These are phyloP conservation scores for Trichogramma evanescens DNA, from an alignment of 2,888 invertebrate genomes.

Conservation along the genomic window DNA sequence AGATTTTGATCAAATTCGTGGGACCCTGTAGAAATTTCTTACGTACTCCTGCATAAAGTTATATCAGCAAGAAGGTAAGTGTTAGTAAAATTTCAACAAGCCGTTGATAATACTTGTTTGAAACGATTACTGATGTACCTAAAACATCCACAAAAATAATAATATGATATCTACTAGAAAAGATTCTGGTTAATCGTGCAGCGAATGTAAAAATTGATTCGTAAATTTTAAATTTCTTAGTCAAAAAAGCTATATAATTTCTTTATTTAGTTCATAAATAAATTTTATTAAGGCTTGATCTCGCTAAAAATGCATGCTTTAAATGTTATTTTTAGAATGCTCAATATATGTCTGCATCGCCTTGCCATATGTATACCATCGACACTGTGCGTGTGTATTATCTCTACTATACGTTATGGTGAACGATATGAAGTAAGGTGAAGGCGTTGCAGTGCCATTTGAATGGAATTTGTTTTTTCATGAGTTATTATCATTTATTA, in stretches of 20 bases:
- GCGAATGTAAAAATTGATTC: no score
- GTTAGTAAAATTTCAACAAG: slow-evolving; percentile 19
- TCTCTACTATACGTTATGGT: slow-evolving; percentile 25
- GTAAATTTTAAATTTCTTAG: no score
- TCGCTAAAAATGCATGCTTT: slow-evolving; percentile 46
- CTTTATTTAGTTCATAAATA: no score
- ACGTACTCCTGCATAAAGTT: slow-evolving; percentile 16
- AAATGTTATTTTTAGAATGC: slow-evolving; percentile 46
- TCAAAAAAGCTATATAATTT: no score
- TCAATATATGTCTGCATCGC: slow-evolving; percentile 43
- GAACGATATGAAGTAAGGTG: slow-evolving; percentile 23
- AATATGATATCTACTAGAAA: no score
- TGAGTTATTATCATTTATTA: slow-evolving; percentile 20
- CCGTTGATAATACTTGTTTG: background rate
- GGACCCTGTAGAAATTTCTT: background rate
- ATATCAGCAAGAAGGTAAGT: slow-evolving; percentile 45
- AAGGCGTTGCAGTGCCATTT: slow-evolving; percentile 20
- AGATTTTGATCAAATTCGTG: background rate
- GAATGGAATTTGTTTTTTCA: slow-evolving; percentile 5
- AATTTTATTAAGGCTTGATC: slow-evolving; percentile 26
- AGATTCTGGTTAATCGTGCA: no score
- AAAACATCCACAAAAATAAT: no score
- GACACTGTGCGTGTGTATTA: background rate
- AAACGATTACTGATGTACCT: no score
- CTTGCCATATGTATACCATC: slow-evolving; percentile 14